Base-by-base conservation (phyloP, 2,113 vertebrate species). In the Pelecanus crispus region DNA sequence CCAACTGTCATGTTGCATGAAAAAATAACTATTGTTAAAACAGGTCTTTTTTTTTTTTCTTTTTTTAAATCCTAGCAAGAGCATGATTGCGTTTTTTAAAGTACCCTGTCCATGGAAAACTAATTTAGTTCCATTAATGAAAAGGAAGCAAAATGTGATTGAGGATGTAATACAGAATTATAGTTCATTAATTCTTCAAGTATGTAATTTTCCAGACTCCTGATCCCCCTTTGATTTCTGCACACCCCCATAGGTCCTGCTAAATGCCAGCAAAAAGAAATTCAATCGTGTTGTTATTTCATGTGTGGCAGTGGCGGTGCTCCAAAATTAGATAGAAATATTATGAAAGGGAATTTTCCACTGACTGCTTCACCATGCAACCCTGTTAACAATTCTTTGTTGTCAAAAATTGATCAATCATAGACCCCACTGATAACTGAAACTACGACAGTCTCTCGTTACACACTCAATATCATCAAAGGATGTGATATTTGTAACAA, bases 161-260 rank as follows among this genome's bases (percentile, higher is more conserved):
- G 96, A 98, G 95, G 95, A 96, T 93, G 88, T 97, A 97, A 97
- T 97, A 97, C 0, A 12, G 96, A 98, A 98, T 98, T 97, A 97
- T 93, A 98, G 96, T 95, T 97, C 96, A 98, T 98, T 98, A 98
- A 97, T 98, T 98, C 98, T 97, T 97, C 96, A 97, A 98, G 97
- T 97, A 97, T 92, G 92, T 88, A 97, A 98, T 98, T 98, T 98
- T 97, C 97, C 97, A 98, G 97, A 90, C 90, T 97, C 92, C 95
- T 97, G 97, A 94, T 97, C 96, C 85, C 94, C 97, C 97, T 97
- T 67, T 97, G 98, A 98, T 98, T 98, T 97, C 92, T 97, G 91
- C 72, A 97, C 88, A 97, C 94, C 88, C 95, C 79, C 88, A 94
- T 12, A 96, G 91, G 90, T 97, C 75, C 93, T 94, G 82, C 83